phyloP scores from a whole-genome alignment of 1,140 invertebrate genomes.

The Drosophila novamexicana region DNA sequence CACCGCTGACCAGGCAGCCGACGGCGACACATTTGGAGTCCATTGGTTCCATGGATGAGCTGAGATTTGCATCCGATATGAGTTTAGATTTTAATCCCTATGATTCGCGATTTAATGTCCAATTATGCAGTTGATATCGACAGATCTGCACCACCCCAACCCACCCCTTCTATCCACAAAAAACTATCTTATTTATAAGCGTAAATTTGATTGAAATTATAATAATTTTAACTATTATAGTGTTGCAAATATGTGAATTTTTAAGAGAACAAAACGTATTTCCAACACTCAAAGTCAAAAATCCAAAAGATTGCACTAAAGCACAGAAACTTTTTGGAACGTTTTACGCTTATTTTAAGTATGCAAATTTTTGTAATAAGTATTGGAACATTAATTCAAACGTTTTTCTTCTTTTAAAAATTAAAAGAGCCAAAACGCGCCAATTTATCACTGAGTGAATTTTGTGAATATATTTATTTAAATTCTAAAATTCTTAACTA shows the following conservation, averaged over 20 bases:
- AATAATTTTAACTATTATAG: too few relatives aligned
- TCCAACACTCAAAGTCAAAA: too few relatives aligned
- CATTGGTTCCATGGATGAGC: constrained; percentile 7
- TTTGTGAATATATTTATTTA: too few relatives aligned
- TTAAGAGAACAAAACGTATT: too few relatives aligned
- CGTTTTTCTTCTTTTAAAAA: too few relatives aligned
- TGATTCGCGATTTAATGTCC: constrained; percentile 45
- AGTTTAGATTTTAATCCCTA: constrained; percentile 60
- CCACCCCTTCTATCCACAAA: too few relatives aligned
- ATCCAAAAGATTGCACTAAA: too few relatives aligned
- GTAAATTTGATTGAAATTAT: neutral
- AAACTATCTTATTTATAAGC: neutral
- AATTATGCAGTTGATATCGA: neutral
- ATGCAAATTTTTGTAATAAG: neutral
- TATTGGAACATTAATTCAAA: neutral
- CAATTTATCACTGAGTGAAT: too few relatives aligned
- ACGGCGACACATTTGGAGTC: constrained; percentile 1
- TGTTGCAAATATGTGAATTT: too few relatives aligned
- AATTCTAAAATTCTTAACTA: too few relatives aligned
- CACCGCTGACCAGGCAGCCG: neutral
- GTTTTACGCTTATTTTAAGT: neutral
- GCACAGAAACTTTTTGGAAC: neutral
- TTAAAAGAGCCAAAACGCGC: too few relatives aligned
- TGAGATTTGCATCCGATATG: constrained; percentile 45
- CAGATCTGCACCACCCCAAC: too few relatives aligned